phyloP scores from a whole-genome alignment of 2,797 vertebrate genomes.

The Ambastaia sidthimunki region DNA sequence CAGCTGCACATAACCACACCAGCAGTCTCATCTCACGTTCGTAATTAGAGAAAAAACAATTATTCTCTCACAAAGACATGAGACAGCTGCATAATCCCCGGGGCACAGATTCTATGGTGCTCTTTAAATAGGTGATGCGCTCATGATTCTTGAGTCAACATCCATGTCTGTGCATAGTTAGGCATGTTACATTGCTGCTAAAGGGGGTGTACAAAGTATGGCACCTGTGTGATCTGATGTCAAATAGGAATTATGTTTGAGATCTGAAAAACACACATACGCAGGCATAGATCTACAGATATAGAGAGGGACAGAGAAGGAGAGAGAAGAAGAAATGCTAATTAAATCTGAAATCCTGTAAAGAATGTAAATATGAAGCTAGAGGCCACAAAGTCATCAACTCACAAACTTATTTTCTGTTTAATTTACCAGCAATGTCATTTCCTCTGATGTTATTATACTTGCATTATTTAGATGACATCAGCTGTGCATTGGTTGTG shows the following conservation, averaged over 20 bases:
- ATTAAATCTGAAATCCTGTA: constrained; percentile 73
- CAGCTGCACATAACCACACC: constrained; percentile 42
- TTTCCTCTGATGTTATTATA: constrained; percentile 66
- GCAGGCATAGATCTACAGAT: neutral
- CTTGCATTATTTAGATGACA: constrained; percentile 60
- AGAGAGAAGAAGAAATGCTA: constrained; percentile 44
- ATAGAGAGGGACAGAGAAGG: neutral
- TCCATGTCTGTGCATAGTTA: constrained; percentile 48
- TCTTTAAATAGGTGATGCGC: constrained; percentile 53
- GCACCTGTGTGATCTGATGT: neutral
- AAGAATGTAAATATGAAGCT: constrained; percentile 46
- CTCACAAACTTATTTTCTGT: constrained; percentile 58
- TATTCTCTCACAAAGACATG: constrained; percentile 44
- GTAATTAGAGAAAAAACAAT: constrained; percentile 50
- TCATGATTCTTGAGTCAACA: constrained; percentile 48
- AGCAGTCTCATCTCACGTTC: constrained; percentile 47
- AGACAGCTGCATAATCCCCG: constrained; percentile 48
- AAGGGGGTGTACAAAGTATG: constrained; percentile 18
- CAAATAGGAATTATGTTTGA: neutral
- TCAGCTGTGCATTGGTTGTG: constrained; percentile 31
- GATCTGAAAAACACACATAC: neutral
- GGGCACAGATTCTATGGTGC: constrained; percentile 46
- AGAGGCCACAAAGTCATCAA: constrained; percentile 36
- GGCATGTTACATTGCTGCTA: constrained; percentile 45
- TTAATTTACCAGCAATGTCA: constrained; percentile 61